phyloP scores from a whole-genome alignment of 2,888 invertebrate species.

The Tribolium freemani region DNA sequence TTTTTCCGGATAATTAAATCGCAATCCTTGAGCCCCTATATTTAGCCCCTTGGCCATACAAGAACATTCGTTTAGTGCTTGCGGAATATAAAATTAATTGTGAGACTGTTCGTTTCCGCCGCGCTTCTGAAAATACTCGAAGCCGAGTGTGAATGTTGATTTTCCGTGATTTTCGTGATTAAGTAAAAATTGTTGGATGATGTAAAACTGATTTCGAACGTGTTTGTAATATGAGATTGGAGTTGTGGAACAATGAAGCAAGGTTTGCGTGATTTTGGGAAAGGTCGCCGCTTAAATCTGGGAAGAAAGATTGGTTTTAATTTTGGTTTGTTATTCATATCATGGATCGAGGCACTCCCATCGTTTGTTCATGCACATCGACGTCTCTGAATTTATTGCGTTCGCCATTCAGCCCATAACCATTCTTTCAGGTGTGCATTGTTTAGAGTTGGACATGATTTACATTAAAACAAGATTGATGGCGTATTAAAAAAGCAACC shows the following conservation, averaged over 20 bases:
- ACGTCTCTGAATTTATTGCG: slow-evolving; percentile 38
- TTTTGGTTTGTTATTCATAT: slow-evolving; percentile 38
- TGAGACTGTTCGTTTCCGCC: background rate
- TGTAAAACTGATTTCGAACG: slow-evolving; percentile 8
- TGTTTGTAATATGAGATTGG: slow-evolving; percentile 8
- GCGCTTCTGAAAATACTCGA: background rate
- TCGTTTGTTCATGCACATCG: slow-evolving; percentile 40
- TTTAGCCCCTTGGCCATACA: slow-evolving; percentile 5
- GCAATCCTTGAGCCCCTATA: slow-evolving; percentile 1
- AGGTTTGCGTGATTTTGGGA: slow-evolving; percentile 23
- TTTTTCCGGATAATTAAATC: background rate
- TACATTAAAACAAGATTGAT: slow-evolving; percentile 44
- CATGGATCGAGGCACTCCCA: slow-evolving; percentile 34
- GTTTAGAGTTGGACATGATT: slow-evolving; percentile 42
- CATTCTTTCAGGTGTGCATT: slow-evolving; percentile 43
- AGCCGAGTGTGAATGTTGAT: background rate
- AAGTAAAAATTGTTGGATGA: slow-evolving; percentile 6
- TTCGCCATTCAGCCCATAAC: slow-evolving; percentile 38
- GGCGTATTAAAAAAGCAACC: slow-evolving; percentile 36
- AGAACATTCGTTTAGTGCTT: background rate
- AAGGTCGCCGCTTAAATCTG: slow-evolving; percentile 26
- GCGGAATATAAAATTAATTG: slow-evolving; percentile 27
- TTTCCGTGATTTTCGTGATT: slow-evolving; percentile 4
- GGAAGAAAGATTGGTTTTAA: slow-evolving; percentile 32
- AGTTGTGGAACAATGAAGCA: background rate